Evolutionary conservation across 2,113 vertebrate species (phyloP).

Genomic region (Rhinopomastus cyanomelas): DNA sequence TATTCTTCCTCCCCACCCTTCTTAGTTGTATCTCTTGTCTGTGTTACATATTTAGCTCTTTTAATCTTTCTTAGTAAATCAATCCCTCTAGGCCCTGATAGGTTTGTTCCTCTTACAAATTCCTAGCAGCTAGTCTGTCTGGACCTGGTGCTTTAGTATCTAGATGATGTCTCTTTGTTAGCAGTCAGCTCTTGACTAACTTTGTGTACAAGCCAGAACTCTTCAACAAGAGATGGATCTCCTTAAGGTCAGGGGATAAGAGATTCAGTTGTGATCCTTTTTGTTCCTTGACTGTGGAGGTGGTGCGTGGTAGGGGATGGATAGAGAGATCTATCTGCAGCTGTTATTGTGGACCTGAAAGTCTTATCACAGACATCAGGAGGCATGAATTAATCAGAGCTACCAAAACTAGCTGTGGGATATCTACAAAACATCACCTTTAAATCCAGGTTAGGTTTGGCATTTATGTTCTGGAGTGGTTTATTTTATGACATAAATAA

Average conservation of each 20-base stretch:
- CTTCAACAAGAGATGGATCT: not conserved
- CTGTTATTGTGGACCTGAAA: not conserved
- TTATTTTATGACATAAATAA: not conserved
- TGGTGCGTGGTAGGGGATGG: not conserved
- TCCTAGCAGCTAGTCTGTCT: constrained; percentile 49
- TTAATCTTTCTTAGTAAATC: constrained; percentile 65
- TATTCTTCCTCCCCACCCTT: constrained; percentile 51
- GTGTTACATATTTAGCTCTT: constrained; percentile 60
- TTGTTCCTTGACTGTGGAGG: not conserved
- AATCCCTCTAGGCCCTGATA: not conserved
- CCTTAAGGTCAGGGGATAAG: not conserved
- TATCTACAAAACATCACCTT: not conserved
- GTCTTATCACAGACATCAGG: not conserved
- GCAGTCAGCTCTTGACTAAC: constrained; percentile 3
- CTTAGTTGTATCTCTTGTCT: constrained; percentile 55
- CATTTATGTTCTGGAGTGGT: not conserved
- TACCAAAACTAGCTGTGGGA: not conserved
- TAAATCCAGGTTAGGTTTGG: not conserved
- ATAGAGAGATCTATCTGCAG: not conserved
- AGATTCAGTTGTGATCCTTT: not conserved
- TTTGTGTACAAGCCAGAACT: not conserved
- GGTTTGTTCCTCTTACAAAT: constrained; percentile 28
- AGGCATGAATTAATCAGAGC: not conserved
- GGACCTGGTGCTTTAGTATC: not conserved
- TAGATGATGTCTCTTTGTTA: constrained; percentile 10